These are phyloP conservation scores for Tetragonisca angustula DNA, from an alignment of 2,888 invertebrate genomes.

Conservation along the genomic window DNA sequence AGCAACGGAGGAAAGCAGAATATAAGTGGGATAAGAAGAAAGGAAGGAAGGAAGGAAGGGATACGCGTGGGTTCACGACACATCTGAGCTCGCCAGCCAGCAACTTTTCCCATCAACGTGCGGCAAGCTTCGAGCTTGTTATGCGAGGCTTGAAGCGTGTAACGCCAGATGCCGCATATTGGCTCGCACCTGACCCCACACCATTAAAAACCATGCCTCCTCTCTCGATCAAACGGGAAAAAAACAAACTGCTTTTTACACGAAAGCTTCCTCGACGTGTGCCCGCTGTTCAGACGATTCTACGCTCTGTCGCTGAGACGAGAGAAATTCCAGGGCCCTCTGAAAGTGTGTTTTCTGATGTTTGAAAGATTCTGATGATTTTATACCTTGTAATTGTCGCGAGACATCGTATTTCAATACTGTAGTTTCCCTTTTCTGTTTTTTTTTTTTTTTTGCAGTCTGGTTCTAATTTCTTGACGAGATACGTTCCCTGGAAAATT, in stretches of 20 bases:
- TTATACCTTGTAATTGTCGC: too few species aligned
- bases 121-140: conserved; percentile 81
- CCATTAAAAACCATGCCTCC: conserved; percentile 44
- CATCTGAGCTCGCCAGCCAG: conserved; percentile 78
- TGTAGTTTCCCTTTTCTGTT: too few species aligned
- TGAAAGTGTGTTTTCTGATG: too few species aligned
- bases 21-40: conserved; percentile 31
- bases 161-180: conserved; percentile 83
- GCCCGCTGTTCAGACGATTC: too few species aligned
- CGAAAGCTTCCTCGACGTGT: not conserved
- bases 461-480: too few species aligned
- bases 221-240: not conserved
- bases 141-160: conserved; percentile 83
- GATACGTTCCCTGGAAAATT: too few species aligned
- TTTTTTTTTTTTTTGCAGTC: too few species aligned
- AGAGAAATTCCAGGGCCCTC: too few species aligned
- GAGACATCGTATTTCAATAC: too few species aligned
- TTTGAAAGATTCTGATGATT: too few species aligned
- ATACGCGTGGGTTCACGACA: conserved; percentile 60
- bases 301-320: too few species aligned
- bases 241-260: not conserved
- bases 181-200: conserved; percentile 75
- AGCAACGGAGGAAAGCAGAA: conserved; percentile 29
- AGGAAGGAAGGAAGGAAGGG: conserved; percentile 50
- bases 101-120: conserved; percentile 83